Base-by-base conservation (phyloP, 1,140 invertebrate genomes). In the Aphelinus certus region DNA sequence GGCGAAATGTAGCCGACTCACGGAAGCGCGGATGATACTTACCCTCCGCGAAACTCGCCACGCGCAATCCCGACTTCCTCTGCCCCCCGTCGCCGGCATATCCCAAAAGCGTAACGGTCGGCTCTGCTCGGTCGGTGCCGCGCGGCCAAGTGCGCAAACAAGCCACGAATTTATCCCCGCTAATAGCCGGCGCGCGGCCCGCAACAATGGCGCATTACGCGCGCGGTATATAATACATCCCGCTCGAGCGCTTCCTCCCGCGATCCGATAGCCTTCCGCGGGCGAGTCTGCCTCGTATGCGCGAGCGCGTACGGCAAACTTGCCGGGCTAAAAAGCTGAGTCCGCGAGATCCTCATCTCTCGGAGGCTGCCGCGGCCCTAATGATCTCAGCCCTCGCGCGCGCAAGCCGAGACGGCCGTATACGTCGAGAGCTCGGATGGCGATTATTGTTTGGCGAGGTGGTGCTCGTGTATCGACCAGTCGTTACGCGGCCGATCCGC, bases 251-350 rank as follows among this genome's bases (percentile, higher is more conserved):
- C 51, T 67, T 53, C 53, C 48, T 67, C 65, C 10, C 7, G 55
- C 70, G 10, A 43, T 46, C 51, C 53, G 26, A 55, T n/a, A 57
- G 48, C 51, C 47, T 7, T 62, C 42, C 48, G 61, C 60, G 58
- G 26, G 26, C 26, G 26, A 74, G 68, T 74, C 68, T 68, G 72
- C 47, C 46, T 51, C 42, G 45, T 71, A 53, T 49, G 67, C 42
- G 49, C 42, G 7, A 5, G 10, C 9, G 45, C n/a, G 57, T 47
- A 48, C 65, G 57, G 56, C 43, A 26, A 62, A 74, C 42, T 68
- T 74, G 60, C 57, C 10, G 60, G 9, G 42, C 26, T 55, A 51
- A 55, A 55, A 66, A 66, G 49, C 26, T 47, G 51, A 9, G 9
- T 4, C 7, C 1, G 56, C 67, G 26, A 26, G 26, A 26, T 26